A percentile compares a stretch with the other conserved stretches of the same genome.
These are phyloP conservation scores for Eubucco bourcierii DNA, from an alignment of 2,113 vertebrate genomes.

Conservation along the genomic window DNA sequence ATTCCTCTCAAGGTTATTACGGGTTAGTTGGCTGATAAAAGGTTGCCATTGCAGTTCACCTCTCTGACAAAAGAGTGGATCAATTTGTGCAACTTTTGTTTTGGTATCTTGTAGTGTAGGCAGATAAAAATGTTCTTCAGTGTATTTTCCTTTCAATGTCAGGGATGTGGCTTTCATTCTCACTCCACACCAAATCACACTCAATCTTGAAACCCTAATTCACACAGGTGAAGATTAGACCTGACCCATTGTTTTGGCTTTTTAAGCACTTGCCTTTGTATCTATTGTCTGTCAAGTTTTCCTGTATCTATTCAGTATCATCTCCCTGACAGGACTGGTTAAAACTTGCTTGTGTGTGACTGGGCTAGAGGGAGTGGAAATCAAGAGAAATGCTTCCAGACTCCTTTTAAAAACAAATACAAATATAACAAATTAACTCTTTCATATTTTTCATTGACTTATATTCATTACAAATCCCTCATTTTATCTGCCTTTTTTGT, in stretches of 20 bases:
- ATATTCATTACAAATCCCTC: neutral
- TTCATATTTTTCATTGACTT: neutral
- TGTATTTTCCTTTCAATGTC: neutral
- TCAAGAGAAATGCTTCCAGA: neutral
- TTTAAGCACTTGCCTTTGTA: neutral
- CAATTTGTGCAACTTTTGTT: neutral
- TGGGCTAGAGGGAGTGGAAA: neutral
- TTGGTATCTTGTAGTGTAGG: neutral
- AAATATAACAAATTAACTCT: conserved; percentile 10
- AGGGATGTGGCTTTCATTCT: neutral
- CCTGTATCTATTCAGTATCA: neutral
- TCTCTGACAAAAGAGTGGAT: neutral
- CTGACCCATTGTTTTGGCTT: conserved; percentile 21
- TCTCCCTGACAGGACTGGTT: neutral
- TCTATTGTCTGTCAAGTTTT: neutral
- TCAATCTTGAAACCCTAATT: neutral
- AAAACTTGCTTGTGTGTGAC: neutral
- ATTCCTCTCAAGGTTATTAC: neutral
- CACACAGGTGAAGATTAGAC: neutral
- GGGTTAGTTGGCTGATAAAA: neutral
- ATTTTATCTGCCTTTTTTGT: no score
- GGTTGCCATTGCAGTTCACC: neutral
- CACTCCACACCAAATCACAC: neutral
- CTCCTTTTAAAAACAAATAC: neutral
- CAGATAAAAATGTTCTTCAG: neutral